phyloP scores from a whole-genome alignment of 1,140 invertebrate species.

The Caenorhabditis briggsae region DNA sequence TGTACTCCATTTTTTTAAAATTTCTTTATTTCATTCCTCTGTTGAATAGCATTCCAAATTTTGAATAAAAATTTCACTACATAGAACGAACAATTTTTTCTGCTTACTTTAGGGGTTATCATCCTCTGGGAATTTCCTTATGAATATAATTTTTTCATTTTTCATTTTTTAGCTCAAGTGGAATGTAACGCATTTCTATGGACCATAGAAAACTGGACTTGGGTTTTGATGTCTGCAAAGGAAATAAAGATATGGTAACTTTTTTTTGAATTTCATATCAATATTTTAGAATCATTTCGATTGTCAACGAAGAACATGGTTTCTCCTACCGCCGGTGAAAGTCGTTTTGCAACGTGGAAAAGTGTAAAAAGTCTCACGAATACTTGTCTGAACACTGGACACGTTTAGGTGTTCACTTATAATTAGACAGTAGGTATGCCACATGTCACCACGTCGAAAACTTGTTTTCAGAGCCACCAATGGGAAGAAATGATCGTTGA shows the following conservation, averaged over 20 bases:
- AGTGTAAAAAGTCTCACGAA: background rate
- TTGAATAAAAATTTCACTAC: no score
- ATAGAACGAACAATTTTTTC: background rate
- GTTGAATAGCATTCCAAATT: no score
- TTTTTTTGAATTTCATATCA: background rate
- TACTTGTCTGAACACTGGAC: background rate
- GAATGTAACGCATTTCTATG: background rate
- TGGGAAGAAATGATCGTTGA: no score
- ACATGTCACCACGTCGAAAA: no score
- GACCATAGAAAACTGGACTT: background rate
- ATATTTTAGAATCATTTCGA: background rate
- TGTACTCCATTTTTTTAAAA: no score
- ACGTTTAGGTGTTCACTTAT: background rate
- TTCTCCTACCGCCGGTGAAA: conserved; percentile 11
- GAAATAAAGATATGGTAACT: background rate
- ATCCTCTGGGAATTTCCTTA: background rate
- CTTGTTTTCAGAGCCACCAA: background rate
- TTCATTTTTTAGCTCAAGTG: no score
- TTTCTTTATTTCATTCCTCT: no score
- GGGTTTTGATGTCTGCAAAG: background rate
- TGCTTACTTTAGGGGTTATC: background rate
- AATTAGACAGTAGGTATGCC: background rate
- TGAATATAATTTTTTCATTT: background rate
- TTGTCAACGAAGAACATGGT: background rate
- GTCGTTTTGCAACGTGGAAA: background rate